These are phyloP conservation scores for Drosophila sordidapex DNA, from an alignment of 2,888 invertebrate species.

Conservation along the genomic window DNA sequence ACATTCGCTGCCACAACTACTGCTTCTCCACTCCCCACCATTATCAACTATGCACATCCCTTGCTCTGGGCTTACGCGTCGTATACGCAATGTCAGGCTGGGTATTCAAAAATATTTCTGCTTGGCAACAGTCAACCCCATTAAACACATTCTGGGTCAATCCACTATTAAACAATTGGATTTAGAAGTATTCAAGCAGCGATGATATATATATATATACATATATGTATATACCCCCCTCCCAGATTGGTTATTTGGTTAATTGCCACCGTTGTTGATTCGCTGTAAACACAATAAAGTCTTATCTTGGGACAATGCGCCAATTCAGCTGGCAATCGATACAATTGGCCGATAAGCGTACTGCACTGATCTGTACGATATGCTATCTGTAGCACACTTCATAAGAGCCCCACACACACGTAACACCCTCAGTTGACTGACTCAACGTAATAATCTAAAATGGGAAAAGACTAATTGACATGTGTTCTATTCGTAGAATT, in stretches of 20 bases:
- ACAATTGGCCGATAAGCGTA: conserved; percentile 37
- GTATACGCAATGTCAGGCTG: conserved; percentile 56
- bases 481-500: background rate
- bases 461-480: background rate
- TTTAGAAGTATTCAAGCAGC: background rate
- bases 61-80: conserved; percentile 48
- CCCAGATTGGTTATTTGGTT: background rate
- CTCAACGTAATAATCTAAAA: background rate
- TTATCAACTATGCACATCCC: background rate
- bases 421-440: background rate
- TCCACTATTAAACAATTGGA: background rate
- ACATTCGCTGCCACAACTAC: background rate
- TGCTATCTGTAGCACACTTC: conserved; percentile 10
- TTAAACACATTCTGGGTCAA: conserved; percentile 9
- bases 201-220: background rate
- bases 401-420: background rate
- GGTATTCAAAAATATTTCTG: conserved; percentile 4
- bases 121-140: conserved; percentile 26
- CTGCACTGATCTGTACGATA: conserved; percentile 27
- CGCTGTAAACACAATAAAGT: conserved; percentile 49
- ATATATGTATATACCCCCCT: background rate
- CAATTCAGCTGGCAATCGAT: conserved; percentile 21
- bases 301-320: conserved; percentile 40
- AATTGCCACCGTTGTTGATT: conserved; percentile 16
- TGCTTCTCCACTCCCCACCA: conserved; percentile 19